Conservation (phyloP, 1,140 invertebrate genomes). For the Drosophila quadrilineata region DNA sequence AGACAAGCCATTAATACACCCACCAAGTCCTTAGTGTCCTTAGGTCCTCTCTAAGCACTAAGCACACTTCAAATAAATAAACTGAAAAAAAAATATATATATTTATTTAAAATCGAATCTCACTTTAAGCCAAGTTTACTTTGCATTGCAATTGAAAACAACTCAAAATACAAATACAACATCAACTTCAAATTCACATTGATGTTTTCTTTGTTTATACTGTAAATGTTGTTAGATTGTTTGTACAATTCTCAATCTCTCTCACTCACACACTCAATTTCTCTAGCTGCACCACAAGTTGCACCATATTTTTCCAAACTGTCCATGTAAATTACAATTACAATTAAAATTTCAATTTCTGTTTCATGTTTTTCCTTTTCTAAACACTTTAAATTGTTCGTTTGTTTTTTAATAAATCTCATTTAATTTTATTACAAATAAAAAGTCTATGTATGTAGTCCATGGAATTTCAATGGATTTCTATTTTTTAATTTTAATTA, state of each 20-base stretch:
- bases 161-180: background rate
- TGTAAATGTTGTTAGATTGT: too few relatives aligned
- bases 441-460: slow-evolving; percentile 5
- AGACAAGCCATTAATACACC: background rate
- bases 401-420: slow-evolving; percentile 10
- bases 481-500: slow-evolving; percentile 14
- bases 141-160: background rate
- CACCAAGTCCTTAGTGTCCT: slow-evolving; percentile 17
- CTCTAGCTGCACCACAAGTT: slow-evolving; percentile 3
- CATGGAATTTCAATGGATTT: slow-evolving; percentile 10
- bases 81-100: background rate
- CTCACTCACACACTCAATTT: background rate
- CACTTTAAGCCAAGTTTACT: too few relatives aligned
- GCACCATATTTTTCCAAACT: slow-evolving; percentile 8
- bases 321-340: slow-evolving; percentile 26
- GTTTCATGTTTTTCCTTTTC: slow-evolving; percentile 34
- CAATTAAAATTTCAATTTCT: slow-evolving; percentile 14
- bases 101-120: background rate
- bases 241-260: background rate
- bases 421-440: slow-evolving; percentile 24
- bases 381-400: slow-evolving; percentile 24
- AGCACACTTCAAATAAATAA: background rate
- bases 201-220: too few relatives aligned
- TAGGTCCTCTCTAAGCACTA: background rate
- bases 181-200: too few relatives aligned